Evolutionary conservation across 2,113 vertebrate genomes (phyloP).

Genomic region (Cheilinus undulatus): DNA sequence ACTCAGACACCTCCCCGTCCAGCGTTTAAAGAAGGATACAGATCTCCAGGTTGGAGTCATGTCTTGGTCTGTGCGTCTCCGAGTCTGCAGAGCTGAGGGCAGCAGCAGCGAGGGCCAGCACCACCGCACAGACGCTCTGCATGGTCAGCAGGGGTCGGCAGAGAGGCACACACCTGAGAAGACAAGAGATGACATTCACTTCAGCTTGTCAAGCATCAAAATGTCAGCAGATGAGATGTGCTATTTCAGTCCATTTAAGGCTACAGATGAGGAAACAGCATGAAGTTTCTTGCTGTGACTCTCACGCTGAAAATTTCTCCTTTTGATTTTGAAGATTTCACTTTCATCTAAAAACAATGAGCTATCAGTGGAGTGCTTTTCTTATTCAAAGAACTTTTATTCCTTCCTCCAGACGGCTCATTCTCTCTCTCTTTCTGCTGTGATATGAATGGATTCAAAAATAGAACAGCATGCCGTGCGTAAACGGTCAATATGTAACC

Average conservation of each 20-base stretch:
- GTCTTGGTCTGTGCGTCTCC: constrained; percentile 80
- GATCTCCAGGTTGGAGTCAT: constrained; percentile 92
- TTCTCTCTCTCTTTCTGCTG: neutral
- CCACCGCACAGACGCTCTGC: constrained; percentile 76
- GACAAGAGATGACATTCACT: neutral
- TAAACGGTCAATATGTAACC: constrained; percentile 51
- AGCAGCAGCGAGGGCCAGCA: constrained; percentile 80
- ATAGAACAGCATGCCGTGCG: constrained; percentile 21
- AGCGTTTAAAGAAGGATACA: constrained; percentile 88
- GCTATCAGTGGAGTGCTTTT: neutral
- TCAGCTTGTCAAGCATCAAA: neutral
- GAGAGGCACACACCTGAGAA: constrained; percentile 48
- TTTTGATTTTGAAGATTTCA: constrained; percentile 6
- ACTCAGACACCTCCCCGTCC: neutral
- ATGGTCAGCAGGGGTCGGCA: constrained; percentile 83
- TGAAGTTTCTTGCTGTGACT: too few relatives aligned
- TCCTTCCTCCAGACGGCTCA: neutral
- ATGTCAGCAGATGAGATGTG: too few relatives aligned
- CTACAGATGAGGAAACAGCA: neutral
- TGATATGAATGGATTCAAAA: constrained; percentile 24
- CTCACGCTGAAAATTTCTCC: neutral
- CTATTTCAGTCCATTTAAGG: neutral
- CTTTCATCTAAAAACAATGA: constrained; percentile 17
- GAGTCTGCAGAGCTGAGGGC: constrained; percentile 73
- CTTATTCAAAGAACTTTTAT: constrained; percentile 11